These are phyloP conservation scores for Drosophila maculinotata DNA, from an alignment of 2,888 invertebrate species.

Conservation along the genomic window DNA sequence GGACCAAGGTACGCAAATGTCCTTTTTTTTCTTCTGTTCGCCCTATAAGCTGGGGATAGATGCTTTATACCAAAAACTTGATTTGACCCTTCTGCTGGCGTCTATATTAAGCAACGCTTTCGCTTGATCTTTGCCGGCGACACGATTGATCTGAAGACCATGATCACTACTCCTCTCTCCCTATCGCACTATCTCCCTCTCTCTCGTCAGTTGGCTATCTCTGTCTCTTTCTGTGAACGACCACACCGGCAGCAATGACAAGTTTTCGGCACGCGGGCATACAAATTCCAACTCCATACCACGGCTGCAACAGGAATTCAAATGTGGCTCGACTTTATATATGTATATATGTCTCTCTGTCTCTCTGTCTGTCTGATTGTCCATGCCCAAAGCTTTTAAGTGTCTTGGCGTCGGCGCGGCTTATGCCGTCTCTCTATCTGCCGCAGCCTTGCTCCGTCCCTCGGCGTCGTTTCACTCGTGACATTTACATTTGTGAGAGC, in stretches of 20 bases:
- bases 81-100: conserved; percentile 59
- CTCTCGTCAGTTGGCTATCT: background rate
- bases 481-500: conserved; percentile 77
- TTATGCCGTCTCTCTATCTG: conserved; percentile 60
- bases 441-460: conserved; percentile 9
- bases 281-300: conserved; percentile 73
- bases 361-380: conserved; percentile 22
- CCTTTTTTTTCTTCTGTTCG: conserved; percentile 25
- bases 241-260: conserved; percentile 76
- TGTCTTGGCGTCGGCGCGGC: conserved; percentile 82
- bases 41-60: background rate
- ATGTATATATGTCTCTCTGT: conserved; percentile 4
- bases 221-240: conserved; percentile 45
- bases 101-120: conserved; percentile 62
- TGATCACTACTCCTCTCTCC: conserved; percentile 3
- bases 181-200: background rate
- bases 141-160: conserved; percentile 15
- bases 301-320: conserved; percentile 54
- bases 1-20: conserved; percentile 31
- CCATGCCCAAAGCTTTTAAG: conserved; percentile 80
- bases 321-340: conserved; percentile 44
- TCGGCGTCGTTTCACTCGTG: conserved; percentile 17
- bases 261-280: conserved; percentile 84
- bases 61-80: conserved; percentile 15
- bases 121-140: conserved; percentile 68